Evolutionary conservation across 1,140 invertebrate species (phyloP).

Genomic region (Temnothorax nylanderi): DNA sequence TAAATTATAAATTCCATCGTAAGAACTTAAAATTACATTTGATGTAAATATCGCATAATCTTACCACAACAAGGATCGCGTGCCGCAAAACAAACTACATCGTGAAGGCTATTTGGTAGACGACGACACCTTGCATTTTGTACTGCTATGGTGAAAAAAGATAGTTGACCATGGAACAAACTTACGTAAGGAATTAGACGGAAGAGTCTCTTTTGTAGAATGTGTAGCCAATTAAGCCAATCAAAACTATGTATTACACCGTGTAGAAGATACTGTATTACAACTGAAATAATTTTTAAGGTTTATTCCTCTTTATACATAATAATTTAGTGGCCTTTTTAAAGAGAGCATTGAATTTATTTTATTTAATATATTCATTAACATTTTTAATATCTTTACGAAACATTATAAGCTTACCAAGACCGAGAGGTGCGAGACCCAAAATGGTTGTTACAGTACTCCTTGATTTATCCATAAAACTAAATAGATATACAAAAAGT

Average conservation of each 20-base stretch:
- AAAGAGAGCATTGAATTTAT: neutral
- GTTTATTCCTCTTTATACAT: neutral
- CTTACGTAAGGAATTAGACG: conserved; percentile 81
- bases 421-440: conserved; percentile 74
- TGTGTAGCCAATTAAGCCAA: conserved; percentile 63
- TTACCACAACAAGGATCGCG: conserved; percentile 78
- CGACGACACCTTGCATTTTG: conserved; percentile 81
- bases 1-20: conserved; percentile 34
- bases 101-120: conserved; percentile 74
- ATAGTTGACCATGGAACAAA: conserved; percentile 80
- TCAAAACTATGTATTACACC: conserved; percentile 14
- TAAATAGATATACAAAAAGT: conserved; percentile 77
- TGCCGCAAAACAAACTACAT: conserved; percentile 65
- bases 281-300: conserved; percentile 73
- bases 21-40: conserved; percentile 32
- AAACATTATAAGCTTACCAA: conserved; percentile 73
- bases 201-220: conserved; percentile 79
- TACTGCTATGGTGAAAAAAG: conserved; percentile 76
- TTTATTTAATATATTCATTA: neutral
- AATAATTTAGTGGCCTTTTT: conserved; percentile 11
- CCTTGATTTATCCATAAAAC: conserved; percentile 79
- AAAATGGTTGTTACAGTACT: conserved; percentile 76
- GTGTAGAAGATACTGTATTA: conserved; percentile 73
- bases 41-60: conserved; percentile 12
- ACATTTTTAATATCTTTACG: neutral